These are phyloP conservation scores for Lasioglossum figueresi DNA, from an alignment of 2,888 invertebrate genomes.

Conservation along the genomic window DNA sequence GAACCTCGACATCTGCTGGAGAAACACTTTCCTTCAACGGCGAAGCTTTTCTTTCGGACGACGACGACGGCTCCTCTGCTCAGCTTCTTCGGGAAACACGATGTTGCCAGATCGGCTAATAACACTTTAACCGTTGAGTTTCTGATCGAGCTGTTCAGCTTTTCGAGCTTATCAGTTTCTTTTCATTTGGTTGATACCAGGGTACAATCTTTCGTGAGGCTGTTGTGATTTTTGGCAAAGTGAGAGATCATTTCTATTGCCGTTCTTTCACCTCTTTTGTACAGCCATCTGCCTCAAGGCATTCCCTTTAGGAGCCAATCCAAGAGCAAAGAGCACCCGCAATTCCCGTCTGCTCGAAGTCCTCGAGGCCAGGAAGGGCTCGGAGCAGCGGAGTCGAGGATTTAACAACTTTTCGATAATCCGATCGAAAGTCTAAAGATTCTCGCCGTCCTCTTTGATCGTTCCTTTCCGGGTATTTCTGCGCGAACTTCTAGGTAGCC, in stretches of 20 bases:
- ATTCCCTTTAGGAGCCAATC: neutral
- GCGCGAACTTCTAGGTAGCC: neutral
- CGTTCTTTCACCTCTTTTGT: neutral
- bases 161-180: neutral
- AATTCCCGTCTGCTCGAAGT: neutral
- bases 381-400: neutral
- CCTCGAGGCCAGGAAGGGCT: neutral
- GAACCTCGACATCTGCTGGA: constrained; percentile 61
- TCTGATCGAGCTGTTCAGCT: neutral
- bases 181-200: no score
- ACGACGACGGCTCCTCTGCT: neutral
- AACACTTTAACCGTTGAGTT: neutral
- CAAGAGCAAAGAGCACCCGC: neutral
- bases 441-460: neutral
- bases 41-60: constrained; percentile 3
- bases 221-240: neutral
- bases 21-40: constrained; percentile 30
- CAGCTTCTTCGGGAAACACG: neutral
- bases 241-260: neutral
- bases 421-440: constrained; percentile 7
- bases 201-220: neutral
- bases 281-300: neutral
- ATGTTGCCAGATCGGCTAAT: neutral
- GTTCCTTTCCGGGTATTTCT: neutral
- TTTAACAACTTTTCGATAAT: constrained; percentile 9